Evolutionary conservation across 2,113 vertebrate species (phyloP).

Genomic region (Psophia crepitans): DNA sequence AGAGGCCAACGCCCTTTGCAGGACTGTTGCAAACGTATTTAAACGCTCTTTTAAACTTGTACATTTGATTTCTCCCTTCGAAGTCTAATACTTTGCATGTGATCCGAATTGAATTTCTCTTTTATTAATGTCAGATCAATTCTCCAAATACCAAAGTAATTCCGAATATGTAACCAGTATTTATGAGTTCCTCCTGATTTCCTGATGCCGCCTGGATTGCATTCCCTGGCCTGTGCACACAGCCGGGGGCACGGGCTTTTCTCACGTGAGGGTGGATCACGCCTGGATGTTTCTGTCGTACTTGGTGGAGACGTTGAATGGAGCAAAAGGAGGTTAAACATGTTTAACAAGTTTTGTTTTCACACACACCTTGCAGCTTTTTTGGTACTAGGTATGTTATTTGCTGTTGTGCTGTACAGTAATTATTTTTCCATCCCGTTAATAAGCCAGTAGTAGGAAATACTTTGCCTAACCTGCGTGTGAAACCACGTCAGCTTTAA

Average conservation of each 20-base stretch:
- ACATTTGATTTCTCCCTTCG: neutral
- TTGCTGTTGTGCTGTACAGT: neutral
- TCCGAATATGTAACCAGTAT: accelerated
- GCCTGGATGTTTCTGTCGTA: neutral
- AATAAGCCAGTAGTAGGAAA: neutral
- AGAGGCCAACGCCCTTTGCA: neutral
- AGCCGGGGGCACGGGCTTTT: accelerated
- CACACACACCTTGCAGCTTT: neutral
- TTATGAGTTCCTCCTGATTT: neutral
- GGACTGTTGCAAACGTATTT: neutral
- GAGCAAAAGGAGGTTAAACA: neutral
- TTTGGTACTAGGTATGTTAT: neutral
- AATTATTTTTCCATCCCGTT: neutral
- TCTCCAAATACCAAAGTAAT: neutral
- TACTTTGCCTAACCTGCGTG: neutral
- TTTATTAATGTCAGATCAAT: neutral
- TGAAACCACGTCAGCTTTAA: neutral
- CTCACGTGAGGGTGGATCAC: neutral
- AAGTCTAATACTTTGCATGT: neutral
- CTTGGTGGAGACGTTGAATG: neutral
- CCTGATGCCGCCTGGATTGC: too few species aligned
- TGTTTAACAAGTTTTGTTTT: neutral
- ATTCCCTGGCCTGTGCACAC: neutral
- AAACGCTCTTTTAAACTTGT: too few species aligned
- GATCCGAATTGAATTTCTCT: neutral